Percentiles rank a stretch among this genome's conserved stretches.
Conservation (phyloP, 2,888 invertebrate species). For the Rhopalosiphum nymphaeae region DNA sequence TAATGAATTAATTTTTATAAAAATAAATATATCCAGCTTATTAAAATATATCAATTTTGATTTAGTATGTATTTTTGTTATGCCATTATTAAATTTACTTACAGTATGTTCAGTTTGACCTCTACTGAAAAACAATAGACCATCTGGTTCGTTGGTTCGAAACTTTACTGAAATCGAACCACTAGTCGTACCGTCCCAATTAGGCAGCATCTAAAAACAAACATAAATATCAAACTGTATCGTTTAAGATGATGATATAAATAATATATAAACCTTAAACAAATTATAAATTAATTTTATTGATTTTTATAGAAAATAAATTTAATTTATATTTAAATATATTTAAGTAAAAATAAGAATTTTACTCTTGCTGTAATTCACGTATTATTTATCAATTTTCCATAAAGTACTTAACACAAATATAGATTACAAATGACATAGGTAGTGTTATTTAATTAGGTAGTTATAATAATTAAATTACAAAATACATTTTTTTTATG, state of each 20-base stretch:
- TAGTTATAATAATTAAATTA: no score
- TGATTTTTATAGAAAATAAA: background rate
- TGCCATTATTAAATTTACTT: background rate
- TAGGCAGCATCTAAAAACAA: conserved; percentile 81
- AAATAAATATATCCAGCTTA: background rate
- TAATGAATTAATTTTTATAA: background rate
- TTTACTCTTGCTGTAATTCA: background rate
- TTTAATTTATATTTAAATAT: no score
- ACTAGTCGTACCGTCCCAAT: conserved; percentile 91
- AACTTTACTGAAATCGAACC: conserved; percentile 95
- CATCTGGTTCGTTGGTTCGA: conserved; percentile 94
- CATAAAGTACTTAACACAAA: background rate
- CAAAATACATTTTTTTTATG: background rate
- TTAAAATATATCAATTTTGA: background rate
- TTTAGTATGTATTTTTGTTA: background rate
- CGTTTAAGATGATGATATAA: background rate
- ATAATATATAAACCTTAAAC: background rate
- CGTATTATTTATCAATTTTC: background rate
- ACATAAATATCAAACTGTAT: background rate
- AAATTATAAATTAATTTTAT: background rate
- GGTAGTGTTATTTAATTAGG: background rate
- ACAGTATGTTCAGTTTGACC: conserved; percentile 69
- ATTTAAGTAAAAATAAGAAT: background rate
- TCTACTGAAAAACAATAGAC: conserved; percentile 92
- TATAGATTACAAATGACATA: background rate